Conservation (phyloP, 2,797 vertebrate species). For the Scleropages formosus region DNA sequence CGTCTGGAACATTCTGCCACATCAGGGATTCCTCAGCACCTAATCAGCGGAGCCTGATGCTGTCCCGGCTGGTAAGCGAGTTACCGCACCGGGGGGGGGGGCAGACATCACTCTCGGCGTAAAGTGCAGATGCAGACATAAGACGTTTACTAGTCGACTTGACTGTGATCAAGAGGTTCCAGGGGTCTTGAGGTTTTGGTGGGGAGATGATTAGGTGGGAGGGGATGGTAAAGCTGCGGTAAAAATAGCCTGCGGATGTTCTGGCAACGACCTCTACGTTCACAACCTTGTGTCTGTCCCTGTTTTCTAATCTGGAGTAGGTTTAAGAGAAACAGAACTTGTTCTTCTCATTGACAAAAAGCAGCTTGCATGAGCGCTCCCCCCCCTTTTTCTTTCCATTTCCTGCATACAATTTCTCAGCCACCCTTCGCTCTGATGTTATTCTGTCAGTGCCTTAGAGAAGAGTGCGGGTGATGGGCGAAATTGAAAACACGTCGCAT, state of each 20-base stretch:
- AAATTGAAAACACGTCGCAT: no score
- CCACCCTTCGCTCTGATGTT: constrained; percentile 42
- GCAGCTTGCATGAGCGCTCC: constrained; percentile 54
- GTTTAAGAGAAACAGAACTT: no score
- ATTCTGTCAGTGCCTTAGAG: constrained; percentile 33
- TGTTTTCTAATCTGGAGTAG: neutral
- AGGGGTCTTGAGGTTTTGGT: no score
- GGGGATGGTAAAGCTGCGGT: neutral
- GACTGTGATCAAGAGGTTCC: neutral
- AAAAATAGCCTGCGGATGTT: neutral
- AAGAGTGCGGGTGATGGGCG: constrained; percentile 17
- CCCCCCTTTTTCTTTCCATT: constrained; percentile 44
- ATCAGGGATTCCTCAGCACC: constrained; percentile 47
- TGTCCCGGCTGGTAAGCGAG: no score
- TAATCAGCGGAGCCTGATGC: neutral
- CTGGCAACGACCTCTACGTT: neutral
- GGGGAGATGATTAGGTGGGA: no score
- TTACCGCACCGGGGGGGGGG: no score
- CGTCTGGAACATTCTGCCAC: constrained; percentile 51
- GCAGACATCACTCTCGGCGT: neutral
- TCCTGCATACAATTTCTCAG: constrained; percentile 32
- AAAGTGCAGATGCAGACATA: neutral
- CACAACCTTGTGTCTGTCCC: neutral
- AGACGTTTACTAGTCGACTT: no score
- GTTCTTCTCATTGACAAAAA: constrained; percentile 45